Base-by-base conservation (phyloP, 2,888 invertebrate species). In the Heterodera filipjevi region DNA sequence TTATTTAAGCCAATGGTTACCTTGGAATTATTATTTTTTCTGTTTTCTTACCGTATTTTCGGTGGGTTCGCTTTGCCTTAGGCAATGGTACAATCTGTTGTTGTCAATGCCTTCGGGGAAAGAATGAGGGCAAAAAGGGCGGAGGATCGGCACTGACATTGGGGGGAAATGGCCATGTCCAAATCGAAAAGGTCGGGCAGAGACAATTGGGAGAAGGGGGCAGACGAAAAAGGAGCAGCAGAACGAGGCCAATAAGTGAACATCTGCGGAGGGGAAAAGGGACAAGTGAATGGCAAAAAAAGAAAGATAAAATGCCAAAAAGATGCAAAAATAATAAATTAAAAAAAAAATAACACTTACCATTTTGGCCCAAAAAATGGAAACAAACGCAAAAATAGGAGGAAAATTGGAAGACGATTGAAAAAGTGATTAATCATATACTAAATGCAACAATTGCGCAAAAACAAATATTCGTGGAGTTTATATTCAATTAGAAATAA, bases 41-140 rank as follows among this genome's bases (percentile, higher is more conserved):
- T 6, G 6, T 53, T 53, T 59, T n/a, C 59, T 59, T 59, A 59
- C 59, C 59, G 59, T 59, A 59, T 59, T 59, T 27, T 59, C 27
- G 27, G 22, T 59, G 59, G 49, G 16, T 49, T 49, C 49, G 16
- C 12, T 59, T 59, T n/a, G 70, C 44, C 27, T n/a, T 27, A 32
- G 44, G 44, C 35, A 44, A 70, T 70, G 27, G 27, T 10, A 0
- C 22, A 70, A 39, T 32, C n/a, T n/a, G n/a, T n/a, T 22, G 33
- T 32, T n/a, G 70, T 70, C 35, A n/a, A 70, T 64, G 59, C 75
- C 59, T 6, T 59, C 27, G 59, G 59, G 59, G 59, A 59, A 59
- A 30, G 59, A 59, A 27, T 59, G 59, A 10, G 59, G 59, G 59
- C 59, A 59, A 59, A 59, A 27, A 8, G 59, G 27, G 27, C 59